Evolutionary conservation across 2,113 vertebrate species (phyloP).

Genomic region (Addax nasomaculatus): DNA sequence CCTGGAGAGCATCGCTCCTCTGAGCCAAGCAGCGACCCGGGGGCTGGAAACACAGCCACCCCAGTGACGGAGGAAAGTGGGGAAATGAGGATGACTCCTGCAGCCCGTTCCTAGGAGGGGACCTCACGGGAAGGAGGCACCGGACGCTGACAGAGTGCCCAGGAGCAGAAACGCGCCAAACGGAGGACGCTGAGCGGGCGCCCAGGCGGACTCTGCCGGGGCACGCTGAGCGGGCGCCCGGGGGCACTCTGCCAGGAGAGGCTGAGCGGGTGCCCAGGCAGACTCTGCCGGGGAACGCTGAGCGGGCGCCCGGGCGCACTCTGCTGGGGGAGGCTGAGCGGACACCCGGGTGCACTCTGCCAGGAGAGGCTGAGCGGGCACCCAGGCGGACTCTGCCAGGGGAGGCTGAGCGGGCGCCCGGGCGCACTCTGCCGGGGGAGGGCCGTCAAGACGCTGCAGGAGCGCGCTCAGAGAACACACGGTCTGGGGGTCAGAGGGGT

Average conservation of each 20-base stretch:
- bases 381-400: no score
- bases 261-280: rapidly evolving
- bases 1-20: neutral
- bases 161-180: neutral
- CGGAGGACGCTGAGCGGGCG: neutral
- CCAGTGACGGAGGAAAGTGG: neutral
- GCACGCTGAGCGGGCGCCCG: neutral
- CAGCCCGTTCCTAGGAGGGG: neutral
- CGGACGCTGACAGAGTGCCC: neutral
- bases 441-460: neutral
- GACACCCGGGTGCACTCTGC: rapidly evolving
- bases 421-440: neutral
- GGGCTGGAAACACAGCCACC: neutral
- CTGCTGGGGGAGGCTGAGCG: no score
- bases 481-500: neutral
- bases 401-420: rapidly evolving
- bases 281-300: no score
- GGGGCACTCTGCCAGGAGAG: rapidly evolving
- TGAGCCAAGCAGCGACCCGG: neutral
- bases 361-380: no score
- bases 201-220: no score
- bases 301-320: rapidly evolving
- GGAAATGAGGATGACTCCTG: neutral
- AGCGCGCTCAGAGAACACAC: neutral
- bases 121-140: neutral